phyloP scores from a whole-genome alignment of 2,113 vertebrate genomes.

The Trichechus manatus region DNA sequence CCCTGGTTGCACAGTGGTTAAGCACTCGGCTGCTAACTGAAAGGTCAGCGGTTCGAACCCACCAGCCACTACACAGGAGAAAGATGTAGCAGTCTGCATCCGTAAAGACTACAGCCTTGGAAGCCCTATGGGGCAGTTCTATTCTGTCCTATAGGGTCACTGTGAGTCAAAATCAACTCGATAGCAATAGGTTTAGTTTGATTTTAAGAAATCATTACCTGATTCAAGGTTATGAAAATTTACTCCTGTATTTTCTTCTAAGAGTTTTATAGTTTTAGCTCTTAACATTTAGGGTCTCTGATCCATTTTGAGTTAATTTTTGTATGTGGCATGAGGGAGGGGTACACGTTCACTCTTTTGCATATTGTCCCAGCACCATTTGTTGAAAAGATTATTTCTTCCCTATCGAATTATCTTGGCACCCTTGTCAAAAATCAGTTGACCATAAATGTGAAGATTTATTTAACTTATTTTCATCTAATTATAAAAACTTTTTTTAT shows the following conservation, averaged over 20 bases:
- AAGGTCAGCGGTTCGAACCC: too few relatives aligned
- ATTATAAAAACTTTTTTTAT: conserved; percentile 3
- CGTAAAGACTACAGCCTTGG: neutral
- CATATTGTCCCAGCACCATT: neutral
- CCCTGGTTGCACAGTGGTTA: neutral
- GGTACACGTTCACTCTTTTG: neutral
- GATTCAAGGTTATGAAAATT: neutral
- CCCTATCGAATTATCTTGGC: neutral
- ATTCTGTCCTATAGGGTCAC: neutral
- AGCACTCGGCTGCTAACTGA: too few relatives aligned
- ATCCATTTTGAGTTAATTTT: neutral
- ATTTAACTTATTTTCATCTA: conserved; percentile 38
- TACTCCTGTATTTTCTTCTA: neutral
- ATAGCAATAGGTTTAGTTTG: neutral
- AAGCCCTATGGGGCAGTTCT: neutral
- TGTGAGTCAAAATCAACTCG: neutral
- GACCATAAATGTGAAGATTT: neutral
- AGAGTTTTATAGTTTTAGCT: neutral
- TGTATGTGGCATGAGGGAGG: neutral
- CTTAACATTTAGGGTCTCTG: neutral
- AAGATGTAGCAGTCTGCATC: neutral
- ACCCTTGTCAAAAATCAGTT: neutral
- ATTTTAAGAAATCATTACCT: neutral
- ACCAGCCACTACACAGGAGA: too few relatives aligned
- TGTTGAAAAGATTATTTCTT: conserved; percentile 33